phyloP scores from a whole-genome alignment of 2,888 invertebrate species.

The Thysanoteuthis rhombus region DNA sequence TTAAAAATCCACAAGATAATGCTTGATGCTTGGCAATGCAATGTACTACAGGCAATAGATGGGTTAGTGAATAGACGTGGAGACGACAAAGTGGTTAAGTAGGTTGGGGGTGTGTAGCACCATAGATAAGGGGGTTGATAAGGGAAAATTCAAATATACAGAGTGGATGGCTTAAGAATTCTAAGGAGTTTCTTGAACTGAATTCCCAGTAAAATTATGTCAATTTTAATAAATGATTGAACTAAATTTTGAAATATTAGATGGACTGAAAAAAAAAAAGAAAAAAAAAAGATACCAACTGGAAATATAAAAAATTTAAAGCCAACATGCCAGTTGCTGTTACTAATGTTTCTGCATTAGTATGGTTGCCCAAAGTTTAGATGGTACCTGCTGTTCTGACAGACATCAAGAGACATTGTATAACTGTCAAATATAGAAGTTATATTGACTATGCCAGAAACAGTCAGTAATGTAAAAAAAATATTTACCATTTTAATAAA shows the following conservation, averaged over 20 bases:
- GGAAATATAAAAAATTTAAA: background rate
- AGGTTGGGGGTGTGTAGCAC: background rate
- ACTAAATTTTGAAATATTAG: background rate
- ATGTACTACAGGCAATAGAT: constrained; percentile 1
- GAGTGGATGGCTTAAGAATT: background rate
- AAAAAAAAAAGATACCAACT: background rate
- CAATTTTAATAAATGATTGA: background rate
- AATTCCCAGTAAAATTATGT: background rate
- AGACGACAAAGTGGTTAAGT: background rate
- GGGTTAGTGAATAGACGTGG: background rate
- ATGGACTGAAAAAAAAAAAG: too few relatives aligned
- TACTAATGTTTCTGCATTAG: background rate
- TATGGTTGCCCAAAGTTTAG: background rate
- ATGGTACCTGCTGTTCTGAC: too few relatives aligned
- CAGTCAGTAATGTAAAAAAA: background rate
- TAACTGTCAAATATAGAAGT: background rate
- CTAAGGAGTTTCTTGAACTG: background rate
- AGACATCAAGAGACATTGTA: background rate
- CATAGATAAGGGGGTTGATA: background rate
- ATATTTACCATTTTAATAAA: background rate
- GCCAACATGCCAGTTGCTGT: background rate
- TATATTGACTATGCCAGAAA: background rate
- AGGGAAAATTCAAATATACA: background rate
- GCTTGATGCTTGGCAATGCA: background rate
- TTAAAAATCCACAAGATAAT: background rate